Evolutionary conservation across 1,140 invertebrate species (phyloP), one percentile per base, ranked within the genome.

Genomic region (Venturia canescens): DNA sequence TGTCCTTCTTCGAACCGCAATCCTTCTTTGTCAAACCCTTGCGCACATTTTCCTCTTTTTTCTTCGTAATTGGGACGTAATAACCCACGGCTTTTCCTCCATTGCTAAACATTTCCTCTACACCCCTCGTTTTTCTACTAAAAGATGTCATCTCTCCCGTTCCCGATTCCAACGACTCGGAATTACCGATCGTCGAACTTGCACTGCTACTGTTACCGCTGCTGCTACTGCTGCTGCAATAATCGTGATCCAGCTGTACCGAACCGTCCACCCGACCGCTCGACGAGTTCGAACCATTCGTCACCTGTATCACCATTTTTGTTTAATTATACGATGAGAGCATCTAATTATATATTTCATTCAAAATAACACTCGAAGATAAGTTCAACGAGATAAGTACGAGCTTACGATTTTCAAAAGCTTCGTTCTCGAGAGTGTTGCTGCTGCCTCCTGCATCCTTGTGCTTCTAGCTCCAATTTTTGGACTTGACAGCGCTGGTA

Each of bases 191-290:
- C 11, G 29, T 67, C 3, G 80, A 86, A 67, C 27, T 84, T n/a
- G 66, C 27, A 6, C 27, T 69, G 29, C 66, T 71, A 21, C 53
- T 60, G 26, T 44, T 26, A 29, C 48, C 23, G 16, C 38, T 67
- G 26, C 67, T 87, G 16, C 83, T 87, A 15, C 83, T 81, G 78
- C 83, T 89, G 50, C 86, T 90, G 76, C 92, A 93, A 81, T 94
- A 94, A 87, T 93, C 93, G 83, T 94, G 93, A 83, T 93, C 93
- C 74, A 92, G 78, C 69, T 92, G 91, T 13, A 93, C 87, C 16
- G 83, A 89, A 77, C 87, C 89, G 38, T 85, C 82, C n/a, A 83
- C 31, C 15, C 77, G 57, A 29, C 27, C 57, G 57, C 53, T 84
- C 31, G 66, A 75, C 63, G 7, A 78, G 27, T 83, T 81, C 44